These are phyloP conservation scores for Thera obeliscata DNA, from an alignment of 2,888 invertebrate genomes.

Conservation along the genomic window DNA sequence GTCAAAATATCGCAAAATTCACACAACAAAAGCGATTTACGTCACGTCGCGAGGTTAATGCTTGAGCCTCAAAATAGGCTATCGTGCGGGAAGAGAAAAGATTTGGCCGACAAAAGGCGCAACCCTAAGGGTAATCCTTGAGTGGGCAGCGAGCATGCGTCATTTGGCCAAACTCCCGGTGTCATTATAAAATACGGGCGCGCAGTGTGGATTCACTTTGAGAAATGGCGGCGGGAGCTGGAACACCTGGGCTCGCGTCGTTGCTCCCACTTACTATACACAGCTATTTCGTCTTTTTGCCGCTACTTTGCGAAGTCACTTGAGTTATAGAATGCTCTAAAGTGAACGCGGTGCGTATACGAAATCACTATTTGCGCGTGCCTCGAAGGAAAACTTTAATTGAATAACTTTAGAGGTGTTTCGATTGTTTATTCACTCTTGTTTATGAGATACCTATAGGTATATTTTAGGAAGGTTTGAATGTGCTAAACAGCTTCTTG, in stretches of 20 bases:
- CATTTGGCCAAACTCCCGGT: conserved; percentile 73
- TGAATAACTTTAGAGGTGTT: conserved; percentile 32
- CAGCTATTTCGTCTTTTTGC: conserved; percentile 56
- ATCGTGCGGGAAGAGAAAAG: conserved; percentile 48
- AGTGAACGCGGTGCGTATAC: conserved; percentile 39
- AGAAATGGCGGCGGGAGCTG: conserved; percentile 74
- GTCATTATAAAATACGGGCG: conserved; percentile 81
- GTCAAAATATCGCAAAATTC: conserved; percentile 22
- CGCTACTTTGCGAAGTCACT: conserved; percentile 56
- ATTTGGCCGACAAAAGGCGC: conserved; percentile 54
- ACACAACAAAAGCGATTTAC: conserved; percentile 34
- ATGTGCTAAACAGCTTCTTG: conserved; percentile 19
- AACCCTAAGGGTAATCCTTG: conserved; percentile 71
- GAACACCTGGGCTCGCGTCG: conserved; percentile 70
- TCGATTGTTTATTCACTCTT: conserved; percentile 26
- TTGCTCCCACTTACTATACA: conserved; percentile 50
- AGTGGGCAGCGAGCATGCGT: conserved; percentile 77
- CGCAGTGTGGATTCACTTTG: conserved; percentile 77
- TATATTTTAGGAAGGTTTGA: conserved; percentile 4
- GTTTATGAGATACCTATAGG: conserved; percentile 20
- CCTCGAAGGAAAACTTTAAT: conserved; percentile 36
- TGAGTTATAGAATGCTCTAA: conserved; percentile 52
- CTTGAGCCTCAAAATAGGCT: conserved; percentile 32
- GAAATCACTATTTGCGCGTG: conserved; percentile 33
- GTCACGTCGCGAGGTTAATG: conserved; percentile 30